These are phyloP conservation scores for Cancer borealis DNA, from an alignment of 2,888 invertebrate species.

Conservation along the genomic window DNA sequence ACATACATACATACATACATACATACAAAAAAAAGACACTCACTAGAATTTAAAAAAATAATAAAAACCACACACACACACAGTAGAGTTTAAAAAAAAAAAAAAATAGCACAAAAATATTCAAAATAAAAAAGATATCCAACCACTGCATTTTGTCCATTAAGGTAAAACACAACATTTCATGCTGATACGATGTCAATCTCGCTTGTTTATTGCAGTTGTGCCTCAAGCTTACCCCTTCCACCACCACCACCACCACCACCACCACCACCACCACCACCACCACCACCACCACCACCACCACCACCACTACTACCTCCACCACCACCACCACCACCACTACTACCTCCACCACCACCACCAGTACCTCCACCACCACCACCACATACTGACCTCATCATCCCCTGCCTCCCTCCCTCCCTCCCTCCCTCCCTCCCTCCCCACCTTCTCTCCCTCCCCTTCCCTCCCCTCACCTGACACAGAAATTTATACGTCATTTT, in stretches of 20 bases:
- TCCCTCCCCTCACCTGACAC: neutral
- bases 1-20: too few relatives aligned
- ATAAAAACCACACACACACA: too few relatives aligned
- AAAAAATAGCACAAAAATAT: neutral
- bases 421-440: neutral
- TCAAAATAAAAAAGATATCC: neutral
- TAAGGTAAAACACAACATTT: constrained; percentile 42
- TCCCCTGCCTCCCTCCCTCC: neutral
- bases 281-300: neutral
- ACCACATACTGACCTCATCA: neutral
- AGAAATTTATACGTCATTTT: neutral
- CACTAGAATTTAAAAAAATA: neutral
- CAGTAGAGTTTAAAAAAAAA: neutral
- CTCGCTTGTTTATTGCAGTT: constrained; percentile 10
- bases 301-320: neutral
- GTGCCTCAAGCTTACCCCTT: neutral
- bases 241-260: neutral
- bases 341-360: neutral
- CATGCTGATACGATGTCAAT: constrained; percentile 29
- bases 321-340: neutral
- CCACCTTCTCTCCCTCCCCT: neutral
- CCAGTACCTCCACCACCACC: neutral
- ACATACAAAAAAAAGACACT: too few relatives aligned
- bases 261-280: neutral
- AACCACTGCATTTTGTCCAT: constrained; percentile 24